Evolutionary conservation across 2,113 vertebrate genomes (phyloP).

Genomic region (Erinaceus europaeus): DNA sequence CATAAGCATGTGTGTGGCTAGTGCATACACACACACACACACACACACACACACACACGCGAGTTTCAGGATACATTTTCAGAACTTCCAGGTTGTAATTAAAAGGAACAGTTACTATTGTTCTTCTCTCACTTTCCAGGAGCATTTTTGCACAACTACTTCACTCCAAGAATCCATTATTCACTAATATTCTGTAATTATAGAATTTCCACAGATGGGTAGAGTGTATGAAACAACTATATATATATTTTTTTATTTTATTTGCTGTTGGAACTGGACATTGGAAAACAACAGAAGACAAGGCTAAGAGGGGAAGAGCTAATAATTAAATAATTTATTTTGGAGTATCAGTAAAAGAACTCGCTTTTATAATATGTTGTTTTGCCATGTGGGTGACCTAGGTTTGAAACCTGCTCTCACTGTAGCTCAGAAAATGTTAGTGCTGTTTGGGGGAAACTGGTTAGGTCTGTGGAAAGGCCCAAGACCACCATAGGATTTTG

Average conservation of each 20-base stretch:
- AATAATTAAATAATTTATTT: neutral
- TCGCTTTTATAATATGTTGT: too few species aligned
- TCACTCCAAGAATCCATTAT: neutral
- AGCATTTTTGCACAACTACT: neutral
- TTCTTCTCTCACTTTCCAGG: neutral
- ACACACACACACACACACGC: neutral
- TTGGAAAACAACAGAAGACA: neutral
- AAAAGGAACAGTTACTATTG: neutral
- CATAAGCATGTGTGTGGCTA: too few species aligned
- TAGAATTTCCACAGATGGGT: neutral
- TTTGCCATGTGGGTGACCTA: too few species aligned
- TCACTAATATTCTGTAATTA: neutral
- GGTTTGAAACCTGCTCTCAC: too few species aligned
- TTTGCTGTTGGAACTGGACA: neutral
- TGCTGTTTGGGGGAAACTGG: too few species aligned
- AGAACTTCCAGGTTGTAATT: neutral
- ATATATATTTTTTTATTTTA: neutral
- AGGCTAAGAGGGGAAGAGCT: neutral
- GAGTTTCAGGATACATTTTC: neutral
- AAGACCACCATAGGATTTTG: too few species aligned
- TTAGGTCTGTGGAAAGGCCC: too few species aligned
- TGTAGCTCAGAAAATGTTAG: too few species aligned
- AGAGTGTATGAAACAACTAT: neutral
- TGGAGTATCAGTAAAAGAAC: too few species aligned
- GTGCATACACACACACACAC: neutral